These are phyloP conservation scores for Grus americana DNA, from an alignment of 2,113 vertebrate genomes.

Conservation along the genomic window DNA sequence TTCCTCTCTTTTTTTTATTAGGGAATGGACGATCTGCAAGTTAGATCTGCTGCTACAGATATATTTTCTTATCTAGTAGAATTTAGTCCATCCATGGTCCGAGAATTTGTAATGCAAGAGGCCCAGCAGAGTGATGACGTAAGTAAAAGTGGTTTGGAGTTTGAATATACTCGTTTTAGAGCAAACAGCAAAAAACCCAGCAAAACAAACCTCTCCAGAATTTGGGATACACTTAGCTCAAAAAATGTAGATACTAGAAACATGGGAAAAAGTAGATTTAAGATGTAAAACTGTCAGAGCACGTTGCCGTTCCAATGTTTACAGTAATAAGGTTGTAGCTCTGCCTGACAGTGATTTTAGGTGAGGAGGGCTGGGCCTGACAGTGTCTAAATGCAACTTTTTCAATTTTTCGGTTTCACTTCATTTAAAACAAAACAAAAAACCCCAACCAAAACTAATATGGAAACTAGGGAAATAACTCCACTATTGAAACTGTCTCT, in stretches of 20 bases:
- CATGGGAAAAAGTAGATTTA: neutral
- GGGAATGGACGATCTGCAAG: conserved; percentile 98
- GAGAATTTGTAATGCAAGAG: conserved; percentile 99
- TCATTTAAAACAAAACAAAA: neutral
- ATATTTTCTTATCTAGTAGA: conserved; percentile 99
- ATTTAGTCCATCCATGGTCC: conserved; percentile 98
- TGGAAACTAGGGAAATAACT: neutral
- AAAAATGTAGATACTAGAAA: neutral
- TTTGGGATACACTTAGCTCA: neutral
- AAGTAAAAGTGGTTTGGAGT: conserved; percentile 63
- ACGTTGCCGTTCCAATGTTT: neutral
- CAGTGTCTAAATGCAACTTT: neutral
- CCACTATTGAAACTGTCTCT: neutral
- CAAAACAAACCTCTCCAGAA: neutral
- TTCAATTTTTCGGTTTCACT: neutral
- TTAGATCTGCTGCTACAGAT: conserved; percentile 95
- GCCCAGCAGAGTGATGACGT: conserved; percentile 97
- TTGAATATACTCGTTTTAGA: neutral
- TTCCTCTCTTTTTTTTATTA: conserved; percentile 43
- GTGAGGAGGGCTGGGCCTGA: neutral
- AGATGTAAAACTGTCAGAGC: neutral
- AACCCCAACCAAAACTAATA: no score
- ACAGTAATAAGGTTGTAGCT: neutral
- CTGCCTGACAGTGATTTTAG: neutral
- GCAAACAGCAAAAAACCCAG: neutral